phyloP scores from a whole-genome alignment of 2,888 invertebrate genomes.

The Eristalis intricaria region DNA sequence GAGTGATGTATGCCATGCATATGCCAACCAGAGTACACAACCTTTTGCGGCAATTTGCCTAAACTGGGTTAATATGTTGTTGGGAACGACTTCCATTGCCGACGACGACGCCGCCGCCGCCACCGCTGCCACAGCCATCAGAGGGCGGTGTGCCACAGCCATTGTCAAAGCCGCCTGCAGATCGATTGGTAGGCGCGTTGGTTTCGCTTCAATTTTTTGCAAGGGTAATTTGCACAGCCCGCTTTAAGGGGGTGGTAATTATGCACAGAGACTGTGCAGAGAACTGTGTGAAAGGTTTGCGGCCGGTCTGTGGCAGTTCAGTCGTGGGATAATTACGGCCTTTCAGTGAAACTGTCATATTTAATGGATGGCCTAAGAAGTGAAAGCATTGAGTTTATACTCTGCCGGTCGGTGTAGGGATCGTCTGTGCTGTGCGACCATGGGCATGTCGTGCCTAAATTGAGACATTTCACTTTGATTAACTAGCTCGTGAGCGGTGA shows the following conservation, averaged over 20 bases:
- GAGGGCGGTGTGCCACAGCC: conserved; percentile 13
- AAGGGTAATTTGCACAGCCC: conserved; percentile 44
- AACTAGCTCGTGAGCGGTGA: conserved; percentile 27
- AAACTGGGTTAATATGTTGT: conserved; percentile 71
- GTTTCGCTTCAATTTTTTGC: conserved; percentile 32
- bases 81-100: conserved; percentile 40
- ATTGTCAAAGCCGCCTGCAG: conserved; percentile 63
- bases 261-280: conserved; percentile 31
- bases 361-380: conserved; percentile 30
- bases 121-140: conserved; percentile 15
- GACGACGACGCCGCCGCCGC: background rate
- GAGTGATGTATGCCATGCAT: background rate
- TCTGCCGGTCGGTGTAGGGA: background rate
- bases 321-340: conserved; percentile 54
- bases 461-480: conserved; percentile 65
- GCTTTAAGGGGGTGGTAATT: conserved; percentile 37
- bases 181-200: conserved; percentile 44
- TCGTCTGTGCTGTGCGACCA: background rate
- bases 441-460: conserved; percentile 38
- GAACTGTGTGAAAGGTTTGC: too few species aligned
- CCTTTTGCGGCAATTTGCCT: conserved; percentile 50
- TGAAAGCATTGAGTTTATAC: background rate
- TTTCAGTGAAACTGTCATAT: conserved; percentile 67
- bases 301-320: background rate
- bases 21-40: background rate